A percentile compares a stretch with the other conserved stretches of the same genome.
These are phyloP conservation scores for Caenorhabditis zanzibari DNA, from an alignment of 2,888 invertebrate species.

Conservation along the genomic window DNA sequence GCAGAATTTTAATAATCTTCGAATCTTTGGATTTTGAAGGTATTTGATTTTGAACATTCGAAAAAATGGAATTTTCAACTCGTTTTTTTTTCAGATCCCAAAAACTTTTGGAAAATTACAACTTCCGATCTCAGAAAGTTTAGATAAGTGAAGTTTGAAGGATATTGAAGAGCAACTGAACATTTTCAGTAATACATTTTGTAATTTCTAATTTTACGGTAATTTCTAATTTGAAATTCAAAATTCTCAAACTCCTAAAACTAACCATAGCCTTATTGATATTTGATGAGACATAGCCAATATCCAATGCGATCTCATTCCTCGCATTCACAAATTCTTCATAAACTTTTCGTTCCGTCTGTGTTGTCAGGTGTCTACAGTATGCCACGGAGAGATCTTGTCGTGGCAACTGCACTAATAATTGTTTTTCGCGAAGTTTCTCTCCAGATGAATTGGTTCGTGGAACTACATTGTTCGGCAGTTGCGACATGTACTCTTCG, in stretches of 20 bases:
- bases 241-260: neutral
- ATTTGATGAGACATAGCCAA: slow-evolving; percentile 87
- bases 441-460: slow-evolving; percentile 90
- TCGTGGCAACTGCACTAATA: slow-evolving; percentile 92
- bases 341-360: slow-evolving; percentile 85
- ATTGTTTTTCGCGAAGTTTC: slow-evolving; percentile 88
- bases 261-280: slow-evolving; percentile 84
- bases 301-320: slow-evolving; percentile 96
- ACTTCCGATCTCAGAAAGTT: no score
- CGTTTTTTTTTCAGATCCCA: no score
- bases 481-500: slow-evolving; percentile 93
- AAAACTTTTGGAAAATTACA: no score
- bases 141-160: no score
- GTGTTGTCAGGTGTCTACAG: slow-evolving; percentile 91
- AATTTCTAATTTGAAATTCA: no score
- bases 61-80: no score
- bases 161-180: no score
- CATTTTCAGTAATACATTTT: no score
- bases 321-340: slow-evolving; percentile 95
- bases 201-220: no score
- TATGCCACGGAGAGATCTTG: slow-evolving; percentile 94
- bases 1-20: no score
- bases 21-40: no score
- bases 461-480: slow-evolving; percentile 91
- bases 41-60: no score